A percentile compares a stretch with the other conserved stretches of the same genome.
phyloP scores from a whole-genome alignment of 2,888 invertebrate genomes.

The Pycnomerus fuliginosus region DNA sequence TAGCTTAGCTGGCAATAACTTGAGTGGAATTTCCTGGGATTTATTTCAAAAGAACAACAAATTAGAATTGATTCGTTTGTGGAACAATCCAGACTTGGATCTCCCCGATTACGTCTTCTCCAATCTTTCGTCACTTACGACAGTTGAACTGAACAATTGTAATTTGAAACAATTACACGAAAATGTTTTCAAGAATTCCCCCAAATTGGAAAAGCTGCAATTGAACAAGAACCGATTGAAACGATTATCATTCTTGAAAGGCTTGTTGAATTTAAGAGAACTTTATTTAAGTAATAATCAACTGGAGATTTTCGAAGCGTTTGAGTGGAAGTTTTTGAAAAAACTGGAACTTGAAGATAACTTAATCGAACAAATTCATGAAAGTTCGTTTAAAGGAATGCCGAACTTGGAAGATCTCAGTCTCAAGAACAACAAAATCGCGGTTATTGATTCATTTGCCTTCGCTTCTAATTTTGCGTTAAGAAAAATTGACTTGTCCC shows the following conservation, averaged over 20 bases:
- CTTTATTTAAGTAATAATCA: not conserved
- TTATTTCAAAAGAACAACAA: not conserved
- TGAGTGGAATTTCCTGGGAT: not conserved
- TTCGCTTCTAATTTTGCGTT: slow-evolving; percentile 58
- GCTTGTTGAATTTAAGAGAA: not conserved
- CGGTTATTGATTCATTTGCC: slow-evolving; percentile 26
- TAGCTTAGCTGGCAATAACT: not conserved
- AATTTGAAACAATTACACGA: not conserved
- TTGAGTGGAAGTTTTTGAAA: too few relatives aligned
- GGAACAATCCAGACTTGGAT: not conserved
- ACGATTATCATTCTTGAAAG: not conserved
- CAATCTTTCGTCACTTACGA: not conserved
- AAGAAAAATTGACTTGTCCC: slow-evolving; percentile 42
- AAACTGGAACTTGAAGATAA: too few relatives aligned
- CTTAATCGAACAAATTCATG: too few relatives aligned
- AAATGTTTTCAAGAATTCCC: not conserved
- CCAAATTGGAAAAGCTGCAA: not conserved
- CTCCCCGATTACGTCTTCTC: not conserved
- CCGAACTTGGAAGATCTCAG: slow-evolving; percentile 59
- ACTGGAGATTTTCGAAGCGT: too few relatives aligned
- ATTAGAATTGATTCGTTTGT: not conserved
- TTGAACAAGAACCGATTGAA: not conserved
- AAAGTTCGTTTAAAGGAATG: too few relatives aligned
- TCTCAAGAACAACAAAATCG: slow-evolving; percentile 57
- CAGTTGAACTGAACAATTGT: not conserved